phyloP scores from a whole-genome alignment of 1,140 invertebrate genomes.

The Episyrphus balteatus region DNA sequence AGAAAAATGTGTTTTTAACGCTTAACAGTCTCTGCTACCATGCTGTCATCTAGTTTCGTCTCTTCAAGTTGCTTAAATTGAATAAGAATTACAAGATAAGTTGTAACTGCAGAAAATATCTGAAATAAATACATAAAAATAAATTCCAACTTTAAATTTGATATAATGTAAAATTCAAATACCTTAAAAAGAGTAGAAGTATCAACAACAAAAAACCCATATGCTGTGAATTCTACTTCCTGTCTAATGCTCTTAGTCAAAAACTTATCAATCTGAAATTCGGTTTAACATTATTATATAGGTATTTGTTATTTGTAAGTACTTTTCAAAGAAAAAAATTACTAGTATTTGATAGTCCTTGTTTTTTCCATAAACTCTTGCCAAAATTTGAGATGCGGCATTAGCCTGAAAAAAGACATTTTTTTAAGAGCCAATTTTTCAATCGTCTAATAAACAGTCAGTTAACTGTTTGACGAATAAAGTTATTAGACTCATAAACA shows the following conservation, averaged over 20 bases:
- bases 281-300: no score
- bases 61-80: constrained; percentile 34
- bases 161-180: background rate
- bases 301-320: background rate
- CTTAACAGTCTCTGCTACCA: no score
- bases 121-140: constrained; percentile 6
- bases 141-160: background rate
- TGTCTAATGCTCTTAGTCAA: constrained; percentile 34
- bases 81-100: constrained; percentile 32
- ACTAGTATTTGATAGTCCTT: constrained; percentile 34
- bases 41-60: constrained; percentile 17
- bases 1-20: no score
- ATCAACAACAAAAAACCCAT: constrained; percentile 33
- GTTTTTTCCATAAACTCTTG: constrained; percentile 26
- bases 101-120: constrained; percentile 35
- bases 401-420: constrained; percentile 20
- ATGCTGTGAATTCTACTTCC: constrained; percentile 32
- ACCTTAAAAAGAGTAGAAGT: constrained; percentile 34
- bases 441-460: no score
- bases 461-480: no score
- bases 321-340: background rate
- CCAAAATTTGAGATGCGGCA: constrained; percentile 24
- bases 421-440: no score
- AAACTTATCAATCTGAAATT: constrained; percentile 30
- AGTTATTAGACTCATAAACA: no score